Percentiles rank a stretch among this genome's conserved stretches.
Evolutionary conservation across 2,797 vertebrate species (phyloP).

Genomic region (Enteromius mattozi): DNA sequence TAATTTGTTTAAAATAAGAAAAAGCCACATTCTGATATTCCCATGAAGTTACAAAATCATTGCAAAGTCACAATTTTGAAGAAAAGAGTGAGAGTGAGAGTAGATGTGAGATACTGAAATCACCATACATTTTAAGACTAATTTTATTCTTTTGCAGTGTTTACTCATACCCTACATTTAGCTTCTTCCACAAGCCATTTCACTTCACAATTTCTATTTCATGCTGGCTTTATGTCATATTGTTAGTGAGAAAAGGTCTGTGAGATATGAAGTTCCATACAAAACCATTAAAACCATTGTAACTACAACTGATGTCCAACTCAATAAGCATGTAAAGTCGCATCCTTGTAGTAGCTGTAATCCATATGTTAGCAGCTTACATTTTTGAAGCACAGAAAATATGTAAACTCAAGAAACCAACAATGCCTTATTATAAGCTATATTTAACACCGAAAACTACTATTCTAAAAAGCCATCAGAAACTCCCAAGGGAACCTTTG

Average conservation of each 20-base stretch:
- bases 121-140: background rate
- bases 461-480: background rate
- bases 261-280: background rate
- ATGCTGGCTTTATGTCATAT: background rate
- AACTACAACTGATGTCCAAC: background rate
- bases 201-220: background rate
- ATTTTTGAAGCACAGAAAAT: conserved; percentile 2
- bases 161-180: background rate
- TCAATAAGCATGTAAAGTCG: background rate
- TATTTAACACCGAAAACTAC: background rate
- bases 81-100: background rate
- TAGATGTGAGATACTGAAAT: background rate
- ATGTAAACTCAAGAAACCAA: background rate
- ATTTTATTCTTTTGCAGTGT: background rate
- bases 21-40: background rate
- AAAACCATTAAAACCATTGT: background rate
- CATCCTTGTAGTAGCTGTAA: background rate
- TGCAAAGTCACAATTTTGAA: background rate
- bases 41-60: background rate
- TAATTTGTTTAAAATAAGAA: background rate
- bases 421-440: background rate
- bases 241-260: background rate
- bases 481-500: background rate
- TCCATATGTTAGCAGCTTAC: background rate
- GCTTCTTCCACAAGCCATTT: background rate